These are phyloP conservation scores for Ernsta delagoae DNA, from an alignment of 2,888 invertebrate genomes.

Conservation along the genomic window DNA sequence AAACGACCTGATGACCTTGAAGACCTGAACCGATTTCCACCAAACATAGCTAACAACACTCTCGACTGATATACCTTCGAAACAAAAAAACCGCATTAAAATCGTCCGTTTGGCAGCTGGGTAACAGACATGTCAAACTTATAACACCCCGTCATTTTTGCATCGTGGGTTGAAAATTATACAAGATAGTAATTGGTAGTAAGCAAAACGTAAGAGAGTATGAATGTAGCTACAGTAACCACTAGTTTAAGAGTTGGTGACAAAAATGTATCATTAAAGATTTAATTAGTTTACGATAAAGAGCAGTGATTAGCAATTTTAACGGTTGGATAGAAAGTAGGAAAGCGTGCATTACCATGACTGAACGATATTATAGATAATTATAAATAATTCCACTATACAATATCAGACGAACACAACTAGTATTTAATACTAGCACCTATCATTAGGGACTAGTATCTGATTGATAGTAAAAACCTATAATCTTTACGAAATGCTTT, in stretches of 20 bases:
- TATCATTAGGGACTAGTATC: neutral
- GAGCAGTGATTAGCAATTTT: conserved; percentile 25
- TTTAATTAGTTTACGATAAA: conserved; percentile 20
- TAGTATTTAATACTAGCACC: neutral
- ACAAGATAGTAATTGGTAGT: too few species aligned
- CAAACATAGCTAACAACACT: too few species aligned
- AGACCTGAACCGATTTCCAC: too few species aligned
- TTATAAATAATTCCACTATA: conserved; percentile 22
- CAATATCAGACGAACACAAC: conserved; percentile 8
- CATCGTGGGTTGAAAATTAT: too few species aligned
- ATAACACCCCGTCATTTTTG: too few species aligned
- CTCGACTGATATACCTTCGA: too few species aligned
- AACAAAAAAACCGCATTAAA: too few species aligned
- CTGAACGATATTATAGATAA: conserved; percentile 32
- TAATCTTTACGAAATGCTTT: neutral
- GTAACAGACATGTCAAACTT: too few species aligned
- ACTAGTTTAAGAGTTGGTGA: neutral
- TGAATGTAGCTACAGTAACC: too few species aligned
- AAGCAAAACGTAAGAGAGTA: too few species aligned
- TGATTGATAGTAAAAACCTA: neutral
- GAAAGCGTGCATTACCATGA: conserved; percentile 28
- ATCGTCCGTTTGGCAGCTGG: too few species aligned
- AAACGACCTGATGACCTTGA: too few species aligned
- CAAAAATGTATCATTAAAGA: neutral
- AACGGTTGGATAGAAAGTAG: conserved; percentile 27